Base-by-base conservation (phyloP, 2,113 vertebrate species). In the Pycnonotus jocosus region DNA sequence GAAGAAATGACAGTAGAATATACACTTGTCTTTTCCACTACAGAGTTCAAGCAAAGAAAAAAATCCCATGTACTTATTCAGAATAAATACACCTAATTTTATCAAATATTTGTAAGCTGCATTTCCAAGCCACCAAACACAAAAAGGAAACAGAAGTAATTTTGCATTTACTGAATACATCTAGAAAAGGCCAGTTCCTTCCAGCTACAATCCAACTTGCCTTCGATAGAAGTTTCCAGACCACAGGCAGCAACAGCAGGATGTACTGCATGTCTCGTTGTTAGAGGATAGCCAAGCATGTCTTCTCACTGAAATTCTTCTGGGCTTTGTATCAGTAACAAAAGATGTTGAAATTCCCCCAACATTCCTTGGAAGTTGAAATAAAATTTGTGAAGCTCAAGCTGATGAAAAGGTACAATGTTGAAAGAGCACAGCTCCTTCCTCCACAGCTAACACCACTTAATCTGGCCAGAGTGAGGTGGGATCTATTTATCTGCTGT, bases 251-350 rank as follows among this genome's bases (percentile, higher is more conserved):
- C 65, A 88, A 51, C 27, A 88, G 24, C 13, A 12, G 48, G 60
- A 62, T 12, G 1, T 2, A 54, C 50, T 1, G 15, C 33, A 13
- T 0, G 1, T 35, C 48, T 27, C 3, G 0, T 20, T 45, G 28
- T 7, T 65, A 78, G 23, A 85, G 80, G 33, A 60, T 56, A 86
- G 72, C 27, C 54, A 65, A 57, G 13, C 58, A 27, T 31, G 25
- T 25, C 60, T 89, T 53, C 62, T 76, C 40, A 68, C 72, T 8
- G 7, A 77, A 53, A 24, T 23, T 57, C 27, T 85, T 65, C 78
- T 51, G 44, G 58, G 73, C 24, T 73, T 80, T 38, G 6, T 21
- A 71, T 37, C 69, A 81, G 71, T 20, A 78, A 88, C 21, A 71
- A 20, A 58, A 81, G 45, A n/a, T n/a, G 57, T 40, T 2, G 0